phyloP scores from a whole-genome alignment of 2,888 invertebrate genomes.

The Frankliniella fusca region DNA sequence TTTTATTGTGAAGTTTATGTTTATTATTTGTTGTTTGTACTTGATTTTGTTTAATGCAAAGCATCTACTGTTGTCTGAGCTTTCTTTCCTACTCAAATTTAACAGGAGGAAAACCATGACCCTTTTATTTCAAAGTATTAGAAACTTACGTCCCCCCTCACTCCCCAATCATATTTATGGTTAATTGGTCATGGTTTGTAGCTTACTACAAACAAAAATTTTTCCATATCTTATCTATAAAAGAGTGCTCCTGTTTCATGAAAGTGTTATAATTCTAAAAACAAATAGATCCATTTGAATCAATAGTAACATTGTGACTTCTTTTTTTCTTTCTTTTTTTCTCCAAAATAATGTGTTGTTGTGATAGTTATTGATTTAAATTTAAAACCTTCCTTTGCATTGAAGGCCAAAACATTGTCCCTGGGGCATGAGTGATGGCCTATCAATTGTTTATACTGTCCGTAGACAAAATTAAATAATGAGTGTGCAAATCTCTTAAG shows the following conservation, averaged over 20 bases:
- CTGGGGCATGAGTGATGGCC: background rate
- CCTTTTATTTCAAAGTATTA: background rate
- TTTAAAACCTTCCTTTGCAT: background rate
- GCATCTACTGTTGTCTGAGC: background rate
- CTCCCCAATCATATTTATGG: background rate
- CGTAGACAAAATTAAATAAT: background rate
- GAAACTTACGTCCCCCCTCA: background rate
- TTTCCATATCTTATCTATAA: background rate
- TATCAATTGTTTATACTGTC: background rate
- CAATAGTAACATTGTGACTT: background rate
- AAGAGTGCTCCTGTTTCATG: background rate
- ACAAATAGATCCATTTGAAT: background rate
- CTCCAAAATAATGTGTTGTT: background rate
- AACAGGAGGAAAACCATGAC: background rate
- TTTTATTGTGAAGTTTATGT: background rate
- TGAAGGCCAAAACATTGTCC: background rate
- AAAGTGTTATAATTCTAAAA: background rate
- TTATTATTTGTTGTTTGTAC: conserved; percentile 1
- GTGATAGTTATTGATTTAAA: background rate
- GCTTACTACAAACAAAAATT: background rate
- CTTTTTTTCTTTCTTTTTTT: background rate
- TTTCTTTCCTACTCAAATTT: background rate
- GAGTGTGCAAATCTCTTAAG: background rate
- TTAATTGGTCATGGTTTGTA: background rate
- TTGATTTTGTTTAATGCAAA: background rate